Conservation (phyloP, 2,113 vertebrate genomes). For the Hippocampus zosterae region DNA sequence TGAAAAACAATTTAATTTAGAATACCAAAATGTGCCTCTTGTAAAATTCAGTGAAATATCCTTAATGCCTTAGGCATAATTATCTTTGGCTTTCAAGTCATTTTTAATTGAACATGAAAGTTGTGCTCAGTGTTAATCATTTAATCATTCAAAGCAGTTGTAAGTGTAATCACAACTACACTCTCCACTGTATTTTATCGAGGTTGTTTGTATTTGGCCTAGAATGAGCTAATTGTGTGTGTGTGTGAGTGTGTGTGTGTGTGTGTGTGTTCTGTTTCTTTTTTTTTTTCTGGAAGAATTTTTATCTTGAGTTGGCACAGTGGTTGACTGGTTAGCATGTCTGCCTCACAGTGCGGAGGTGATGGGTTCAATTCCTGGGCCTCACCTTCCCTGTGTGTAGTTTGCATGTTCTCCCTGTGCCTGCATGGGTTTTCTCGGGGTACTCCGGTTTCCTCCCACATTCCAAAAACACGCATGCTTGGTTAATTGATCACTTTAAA, state of each 20-base stretch:
- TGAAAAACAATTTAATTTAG: neutral
- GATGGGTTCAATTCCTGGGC: no score
- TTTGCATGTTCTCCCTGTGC: no score
- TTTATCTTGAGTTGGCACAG: neutral
- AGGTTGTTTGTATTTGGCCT: slow-evolving; percentile 13
- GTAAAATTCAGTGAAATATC: neutral
- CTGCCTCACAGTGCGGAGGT: no score
- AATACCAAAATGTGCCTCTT: slow-evolving; percentile 7
- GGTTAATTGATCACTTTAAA: no score
- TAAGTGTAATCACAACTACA: slow-evolving; percentile 7
- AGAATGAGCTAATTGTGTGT: slow-evolving; percentile 23
- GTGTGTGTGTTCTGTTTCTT: no score
- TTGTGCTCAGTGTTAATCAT: slow-evolving; percentile 29
- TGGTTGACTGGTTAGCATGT: no score
- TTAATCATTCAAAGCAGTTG: slow-evolving; percentile 14
- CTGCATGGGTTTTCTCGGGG: no score
- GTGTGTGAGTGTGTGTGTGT: neutral
- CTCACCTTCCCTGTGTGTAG: no score
- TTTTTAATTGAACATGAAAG: slow-evolving; percentile 16
- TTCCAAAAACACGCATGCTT: no score
- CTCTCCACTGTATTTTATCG: slow-evolving; percentile 13
- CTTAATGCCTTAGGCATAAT: neutral
- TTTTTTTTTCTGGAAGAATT: slow-evolving; percentile 10
- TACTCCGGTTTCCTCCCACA: no score
- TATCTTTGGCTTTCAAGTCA: slow-evolving; percentile 14